These are phyloP conservation scores for Tichodroma muraria DNA, from an alignment of 2,113 vertebrate species.

Conservation along the genomic window DNA sequence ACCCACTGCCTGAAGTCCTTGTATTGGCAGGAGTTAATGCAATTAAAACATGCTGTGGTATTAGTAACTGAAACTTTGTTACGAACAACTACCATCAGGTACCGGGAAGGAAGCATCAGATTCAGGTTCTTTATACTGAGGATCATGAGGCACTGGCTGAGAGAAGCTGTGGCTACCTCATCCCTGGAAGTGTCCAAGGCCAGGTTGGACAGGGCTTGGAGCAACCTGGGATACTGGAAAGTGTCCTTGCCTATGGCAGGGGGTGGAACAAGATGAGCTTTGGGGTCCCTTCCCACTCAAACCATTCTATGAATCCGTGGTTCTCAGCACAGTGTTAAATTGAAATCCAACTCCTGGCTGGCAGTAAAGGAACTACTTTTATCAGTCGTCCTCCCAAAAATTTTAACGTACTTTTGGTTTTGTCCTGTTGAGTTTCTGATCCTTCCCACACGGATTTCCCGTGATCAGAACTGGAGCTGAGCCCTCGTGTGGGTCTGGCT, in stretches of 20 bases:
- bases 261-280: background rate
- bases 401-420: background rate
- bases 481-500: background rate
- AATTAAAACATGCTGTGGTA: background rate
- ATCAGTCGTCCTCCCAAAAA: background rate
- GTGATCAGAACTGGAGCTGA: background rate
- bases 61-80: background rate
- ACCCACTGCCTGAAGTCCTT: background rate
- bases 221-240: background rate
- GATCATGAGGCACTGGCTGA: background rate
- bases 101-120: background rate
- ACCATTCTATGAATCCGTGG: background rate
- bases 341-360: background rate
- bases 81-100: background rate
- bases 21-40: background rate
- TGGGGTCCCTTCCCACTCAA: background rate
- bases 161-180: background rate
- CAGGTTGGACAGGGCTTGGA: background rate
- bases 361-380: background rate
- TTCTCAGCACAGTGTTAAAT: background rate
- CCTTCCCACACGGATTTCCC: background rate
- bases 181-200: background rate
- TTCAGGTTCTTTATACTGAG: background rate
- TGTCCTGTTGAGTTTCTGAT: background rate
- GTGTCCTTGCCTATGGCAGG: background rate